These are phyloP conservation scores for Lasioglossum albipes DNA, from an alignment of 1,140 invertebrate genomes.

Conservation along the genomic window DNA sequence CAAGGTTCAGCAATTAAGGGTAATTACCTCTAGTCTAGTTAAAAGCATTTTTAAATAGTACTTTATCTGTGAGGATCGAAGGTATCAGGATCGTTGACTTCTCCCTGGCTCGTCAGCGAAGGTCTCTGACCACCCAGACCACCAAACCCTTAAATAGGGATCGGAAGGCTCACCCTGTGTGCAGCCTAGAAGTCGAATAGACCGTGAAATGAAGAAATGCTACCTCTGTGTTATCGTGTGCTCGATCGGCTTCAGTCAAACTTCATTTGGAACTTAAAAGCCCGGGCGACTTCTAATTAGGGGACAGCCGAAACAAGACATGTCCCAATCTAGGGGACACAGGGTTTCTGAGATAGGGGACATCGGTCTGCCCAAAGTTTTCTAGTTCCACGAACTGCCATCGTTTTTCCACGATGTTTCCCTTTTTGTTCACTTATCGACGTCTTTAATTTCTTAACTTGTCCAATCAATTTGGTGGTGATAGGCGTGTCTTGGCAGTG, in stretches of 20 bases:
- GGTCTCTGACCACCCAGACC: conserved; percentile 37
- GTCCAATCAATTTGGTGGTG: too few species aligned
- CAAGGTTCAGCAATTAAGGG: conserved; percentile 71
- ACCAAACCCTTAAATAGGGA: background rate
- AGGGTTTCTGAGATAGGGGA: conserved; percentile 71
- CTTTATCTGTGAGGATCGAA: conserved; percentile 68
- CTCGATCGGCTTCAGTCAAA: conserved; percentile 48
- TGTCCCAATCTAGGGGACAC: conserved; percentile 72
- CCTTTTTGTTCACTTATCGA: background rate
- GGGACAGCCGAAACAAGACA: conserved; percentile 77
- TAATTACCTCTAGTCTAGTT: conserved; percentile 58
- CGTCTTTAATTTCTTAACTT: too few species aligned
- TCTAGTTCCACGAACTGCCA: conserved; percentile 26
- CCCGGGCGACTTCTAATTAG: conserved; percentile 78
- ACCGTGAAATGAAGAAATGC: conserved; percentile 51
- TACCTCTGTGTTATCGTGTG: conserved; percentile 32
- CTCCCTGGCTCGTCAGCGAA: conserved; percentile 4
- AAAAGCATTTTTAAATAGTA: conserved; percentile 77
- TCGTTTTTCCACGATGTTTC: background rate
- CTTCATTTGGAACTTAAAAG: conserved; percentile 56
- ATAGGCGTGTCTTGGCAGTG: too few species aligned
- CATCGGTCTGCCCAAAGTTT: conserved; percentile 1
- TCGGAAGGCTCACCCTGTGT: conserved; percentile 25
- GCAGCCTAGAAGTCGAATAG: conserved; percentile 29
- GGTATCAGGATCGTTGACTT: conserved; percentile 48